phyloP scores from a whole-genome alignment of 2,797 vertebrate species.

The Cirrhinus molitorella region DNA sequence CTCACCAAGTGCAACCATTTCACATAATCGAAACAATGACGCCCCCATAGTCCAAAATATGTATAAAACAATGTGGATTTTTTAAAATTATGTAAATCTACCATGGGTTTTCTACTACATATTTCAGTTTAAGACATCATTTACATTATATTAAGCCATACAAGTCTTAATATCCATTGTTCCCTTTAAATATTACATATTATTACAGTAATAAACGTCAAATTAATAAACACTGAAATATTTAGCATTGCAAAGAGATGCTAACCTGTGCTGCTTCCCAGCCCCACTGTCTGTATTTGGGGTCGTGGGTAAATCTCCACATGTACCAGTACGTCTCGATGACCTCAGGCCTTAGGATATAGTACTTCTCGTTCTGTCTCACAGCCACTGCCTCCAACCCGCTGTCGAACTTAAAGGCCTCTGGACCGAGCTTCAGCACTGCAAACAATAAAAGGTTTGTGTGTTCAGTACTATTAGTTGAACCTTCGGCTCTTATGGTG shows the following conservation, averaged over 20 bases:
- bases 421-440: slow-evolving; percentile 96
- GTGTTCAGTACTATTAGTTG: not conserved
- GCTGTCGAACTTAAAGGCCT: slow-evolving; percentile 97
- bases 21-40: too few species aligned
- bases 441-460: slow-evolving; percentile 18
- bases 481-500: not conserved
- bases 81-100: too few species aligned
- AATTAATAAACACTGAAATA: too few species aligned
- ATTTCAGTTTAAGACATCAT: too few species aligned
- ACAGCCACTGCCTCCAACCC: slow-evolving; percentile 95
- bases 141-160: too few species aligned
- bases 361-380: slow-evolving; percentile 97
- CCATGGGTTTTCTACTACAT: too few species aligned
- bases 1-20: too few species aligned
- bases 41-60: too few species aligned
- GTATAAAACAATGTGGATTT: too few species aligned
- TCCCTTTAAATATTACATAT: too few species aligned
- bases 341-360: slow-evolving; percentile 96
- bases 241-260: not conserved
- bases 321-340: slow-evolving; percentile 99
- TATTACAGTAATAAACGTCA: too few species aligned
- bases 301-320: slow-evolving; percentile 98
- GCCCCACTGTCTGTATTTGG: slow-evolving; percentile 97
- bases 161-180: too few species aligned
- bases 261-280: slow-evolving; percentile 96